phyloP scores from a whole-genome alignment of 2,797 vertebrate genomes.

The Enoplosus armatus region DNA sequence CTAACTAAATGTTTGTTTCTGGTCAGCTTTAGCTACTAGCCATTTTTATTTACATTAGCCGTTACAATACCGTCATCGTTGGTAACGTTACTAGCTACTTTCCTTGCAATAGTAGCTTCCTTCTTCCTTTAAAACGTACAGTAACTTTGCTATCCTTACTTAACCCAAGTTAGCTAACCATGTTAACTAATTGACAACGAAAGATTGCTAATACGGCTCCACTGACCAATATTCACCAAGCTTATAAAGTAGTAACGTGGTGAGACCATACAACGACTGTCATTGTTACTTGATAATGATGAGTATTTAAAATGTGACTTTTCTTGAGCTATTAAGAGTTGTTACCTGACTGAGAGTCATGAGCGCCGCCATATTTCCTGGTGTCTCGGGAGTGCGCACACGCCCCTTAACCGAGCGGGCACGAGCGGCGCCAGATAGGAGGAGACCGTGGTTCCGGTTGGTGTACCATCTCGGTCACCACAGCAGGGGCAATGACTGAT shows the following conservation, averaged over 20 bases:
- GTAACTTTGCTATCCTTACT: constrained; percentile 32
- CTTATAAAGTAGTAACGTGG: not conserved
- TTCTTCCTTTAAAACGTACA: not conserved
- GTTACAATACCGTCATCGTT: accelerated
- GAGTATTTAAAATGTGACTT: constrained; percentile 26
- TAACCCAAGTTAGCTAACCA: constrained; percentile 53
- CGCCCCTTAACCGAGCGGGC: constrained; percentile 48
- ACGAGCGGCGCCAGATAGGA: constrained; percentile 52
- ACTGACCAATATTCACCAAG: not conserved
- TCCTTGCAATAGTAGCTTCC: not conserved
- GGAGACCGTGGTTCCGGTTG: constrained; percentile 10
- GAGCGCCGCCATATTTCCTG: constrained; percentile 96
- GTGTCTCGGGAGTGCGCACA: constrained; percentile 76
- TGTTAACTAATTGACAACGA: constrained; percentile 43
- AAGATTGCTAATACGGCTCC: not conserved
- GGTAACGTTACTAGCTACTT: not conserved
- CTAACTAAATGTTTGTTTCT: not conserved
- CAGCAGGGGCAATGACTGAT: not conserved
- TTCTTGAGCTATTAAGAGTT: constrained; percentile 50
- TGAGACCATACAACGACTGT: not conserved
- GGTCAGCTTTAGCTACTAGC: not conserved
- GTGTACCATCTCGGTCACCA: not conserved
- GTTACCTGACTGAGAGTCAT: constrained; percentile 92
- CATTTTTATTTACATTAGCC: not conserved
- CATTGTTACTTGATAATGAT: not conserved